Evolutionary conservation across 2,113 vertebrate species (phyloP), one percentile per base, ranked within the genome.

Genomic region (Phaetusa simplex): DNA sequence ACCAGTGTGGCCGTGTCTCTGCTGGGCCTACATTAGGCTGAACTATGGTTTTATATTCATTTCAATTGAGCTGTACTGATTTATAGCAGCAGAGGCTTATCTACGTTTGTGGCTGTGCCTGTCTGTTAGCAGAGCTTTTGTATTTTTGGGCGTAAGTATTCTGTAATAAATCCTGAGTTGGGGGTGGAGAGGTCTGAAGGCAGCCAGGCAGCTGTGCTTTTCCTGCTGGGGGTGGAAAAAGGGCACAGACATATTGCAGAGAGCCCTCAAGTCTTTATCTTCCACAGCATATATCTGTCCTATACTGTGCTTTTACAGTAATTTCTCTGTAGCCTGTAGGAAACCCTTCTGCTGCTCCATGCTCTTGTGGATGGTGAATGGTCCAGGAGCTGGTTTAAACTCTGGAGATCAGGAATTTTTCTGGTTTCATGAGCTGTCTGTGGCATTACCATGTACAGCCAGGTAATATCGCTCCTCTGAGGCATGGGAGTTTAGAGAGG

Each of bases 1-100:
- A 64, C 52, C 42, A 16, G 45, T 0, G 0, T 0, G 2, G 24
- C 58, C 6, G 0, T 38, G 49, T 64, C 67, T 58, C 43, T 64
- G 8, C 70, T 64, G 73, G 64, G 16, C 27, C 65, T 73, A 6
- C 10, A 4, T n/a, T 32, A 20, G 40, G 10, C 79, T 91, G 74
- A 73, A 62, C 83, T 64, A 2, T 40, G 56, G 52, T 59, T 88
- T 72, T 32, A 2, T 77, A 67, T 56, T 83, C 67, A 78, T 92
- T 77, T 92, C 62, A 55, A 0, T 2, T 62, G 82, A 88, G 76
- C 42, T 90, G 42, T 53, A 8, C 45, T 86, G 74, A 83, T 92
- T 85, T 83, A 62, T 21, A 73, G 77, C 59, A 78, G 59, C 65
- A 74, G 18, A 87, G 65, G 4, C 42, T 17, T 61, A 76, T 70